Conservation (phyloP, 2,797 vertebrate genomes). For the Leptatherina wallacei region DNA sequence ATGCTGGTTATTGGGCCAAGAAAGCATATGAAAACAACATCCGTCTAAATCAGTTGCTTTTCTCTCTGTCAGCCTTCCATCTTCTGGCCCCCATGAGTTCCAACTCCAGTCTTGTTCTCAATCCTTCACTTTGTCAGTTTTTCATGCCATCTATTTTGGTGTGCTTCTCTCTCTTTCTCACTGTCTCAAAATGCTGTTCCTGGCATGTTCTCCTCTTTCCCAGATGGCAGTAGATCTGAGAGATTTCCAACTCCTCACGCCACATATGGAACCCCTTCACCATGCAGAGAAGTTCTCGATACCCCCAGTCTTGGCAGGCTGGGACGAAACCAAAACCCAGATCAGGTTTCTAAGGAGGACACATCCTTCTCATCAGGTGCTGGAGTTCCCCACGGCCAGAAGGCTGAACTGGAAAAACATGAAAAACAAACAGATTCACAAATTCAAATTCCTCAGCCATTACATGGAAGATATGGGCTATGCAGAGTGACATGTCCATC, state of each 20-base stretch:
- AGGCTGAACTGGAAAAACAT: not conserved
- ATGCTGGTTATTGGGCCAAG: constrained; percentile 53
- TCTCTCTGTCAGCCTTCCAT: constrained; percentile 50
- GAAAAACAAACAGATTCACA: constrained; percentile 5
- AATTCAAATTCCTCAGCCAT: constrained; percentile 19
- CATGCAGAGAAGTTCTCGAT: constrained; percentile 60
- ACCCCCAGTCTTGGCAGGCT: constrained; percentile 40
- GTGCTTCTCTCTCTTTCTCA: not conserved
- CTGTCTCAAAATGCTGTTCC: constrained; percentile 34
- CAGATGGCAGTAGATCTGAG: constrained; percentile 68
- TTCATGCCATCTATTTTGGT: constrained; percentile 34
- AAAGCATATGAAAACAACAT: constrained; percentile 63
- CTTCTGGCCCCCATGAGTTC: constrained; percentile 22
- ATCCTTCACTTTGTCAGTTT: constrained; percentile 41
- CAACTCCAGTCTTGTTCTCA: constrained; percentile 19
- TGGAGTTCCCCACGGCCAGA: constrained; percentile 27
- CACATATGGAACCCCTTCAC: constrained; percentile 66
- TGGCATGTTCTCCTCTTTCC: constrained; percentile 54
- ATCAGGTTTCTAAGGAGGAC: constrained; percentile 39
- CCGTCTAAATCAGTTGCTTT: constrained; percentile 58
- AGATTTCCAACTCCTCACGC: constrained; percentile 62
- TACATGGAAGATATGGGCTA: constrained; percentile 2
- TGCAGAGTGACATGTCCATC: constrained; percentile 11
- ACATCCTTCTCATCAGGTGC: constrained; percentile 32
- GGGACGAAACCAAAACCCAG: constrained; percentile 44